Evolutionary conservation across 2,113 vertebrate genomes (phyloP).

Genomic region (Pangasianodon hypophthalmus): DNA sequence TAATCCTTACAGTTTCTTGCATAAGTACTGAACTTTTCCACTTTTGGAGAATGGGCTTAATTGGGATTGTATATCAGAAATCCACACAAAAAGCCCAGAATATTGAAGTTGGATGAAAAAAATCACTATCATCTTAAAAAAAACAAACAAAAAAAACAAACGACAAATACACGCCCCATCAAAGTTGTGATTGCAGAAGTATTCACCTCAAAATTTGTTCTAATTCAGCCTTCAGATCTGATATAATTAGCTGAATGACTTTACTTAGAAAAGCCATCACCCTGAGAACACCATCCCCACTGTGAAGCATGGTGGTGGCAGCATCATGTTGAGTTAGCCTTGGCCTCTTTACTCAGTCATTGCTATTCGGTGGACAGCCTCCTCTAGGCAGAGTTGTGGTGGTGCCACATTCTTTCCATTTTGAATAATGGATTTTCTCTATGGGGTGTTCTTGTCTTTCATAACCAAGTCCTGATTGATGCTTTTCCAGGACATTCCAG

Average conservation of each 20-base stretch:
- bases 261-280: background rate
- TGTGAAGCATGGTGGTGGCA: background rate
- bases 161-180: background rate
- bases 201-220: background rate
- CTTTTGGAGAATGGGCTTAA: background rate
- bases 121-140: too few relatives aligned
- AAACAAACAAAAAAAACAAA: background rate
- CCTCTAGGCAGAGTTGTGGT: background rate
- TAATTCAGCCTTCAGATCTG: background rate
- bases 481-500: background rate
- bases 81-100: background rate
- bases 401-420: background rate
- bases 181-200: background rate
- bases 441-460: background rate
- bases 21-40: background rate
- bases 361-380: background rate
- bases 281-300: background rate
- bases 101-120: background rate
- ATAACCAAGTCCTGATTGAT: background rate
- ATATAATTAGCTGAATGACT: background rate
- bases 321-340: background rate
- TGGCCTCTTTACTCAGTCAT: background rate
- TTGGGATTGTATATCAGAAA: background rate
- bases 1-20: background rate
- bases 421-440: background rate